phyloP scores from a whole-genome alignment of 2,797 vertebrate species.

The Australoheros facetus region DNA sequence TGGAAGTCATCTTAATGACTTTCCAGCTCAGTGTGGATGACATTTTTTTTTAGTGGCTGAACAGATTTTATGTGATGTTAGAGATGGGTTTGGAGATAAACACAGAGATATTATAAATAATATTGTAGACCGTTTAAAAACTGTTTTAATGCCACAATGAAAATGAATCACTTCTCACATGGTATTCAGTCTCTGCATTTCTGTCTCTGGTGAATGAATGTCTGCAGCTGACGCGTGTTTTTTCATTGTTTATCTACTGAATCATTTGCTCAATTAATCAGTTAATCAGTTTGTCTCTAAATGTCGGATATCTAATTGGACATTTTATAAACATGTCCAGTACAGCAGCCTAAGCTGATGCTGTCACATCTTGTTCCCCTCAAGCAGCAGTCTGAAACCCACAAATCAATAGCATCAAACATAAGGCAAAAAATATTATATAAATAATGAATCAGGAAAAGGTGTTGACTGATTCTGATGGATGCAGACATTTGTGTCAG shows the following conservation, averaged over 20 bases:
- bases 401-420: not conserved
- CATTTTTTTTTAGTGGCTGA: not conserved
- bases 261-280: too few species aligned
- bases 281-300: too few species aligned
- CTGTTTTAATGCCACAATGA: not conserved
- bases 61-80: not conserved
- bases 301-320: too few species aligned
- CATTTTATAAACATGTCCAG: too few species aligned
- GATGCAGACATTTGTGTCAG: fast-evolving
- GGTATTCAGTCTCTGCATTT: not conserved
- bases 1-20: not conserved
- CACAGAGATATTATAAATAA: not conserved
- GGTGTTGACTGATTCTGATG: not conserved
- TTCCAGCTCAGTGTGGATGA: not conserved
- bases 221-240: not conserved
- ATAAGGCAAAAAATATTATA: not conserved
- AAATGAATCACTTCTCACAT: not conserved
- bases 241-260: not conserved
- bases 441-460: not conserved
- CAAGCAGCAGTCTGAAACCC: too few species aligned
- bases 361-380: too few species aligned
- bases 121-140: not conserved
- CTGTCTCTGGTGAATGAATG: not conserved
- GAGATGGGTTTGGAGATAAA: not conserved
- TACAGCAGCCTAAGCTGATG: too few species aligned